Evolutionary conservation across 2,888 invertebrate species (phyloP).

Genomic region (Boloria euphrosyne): DNA sequence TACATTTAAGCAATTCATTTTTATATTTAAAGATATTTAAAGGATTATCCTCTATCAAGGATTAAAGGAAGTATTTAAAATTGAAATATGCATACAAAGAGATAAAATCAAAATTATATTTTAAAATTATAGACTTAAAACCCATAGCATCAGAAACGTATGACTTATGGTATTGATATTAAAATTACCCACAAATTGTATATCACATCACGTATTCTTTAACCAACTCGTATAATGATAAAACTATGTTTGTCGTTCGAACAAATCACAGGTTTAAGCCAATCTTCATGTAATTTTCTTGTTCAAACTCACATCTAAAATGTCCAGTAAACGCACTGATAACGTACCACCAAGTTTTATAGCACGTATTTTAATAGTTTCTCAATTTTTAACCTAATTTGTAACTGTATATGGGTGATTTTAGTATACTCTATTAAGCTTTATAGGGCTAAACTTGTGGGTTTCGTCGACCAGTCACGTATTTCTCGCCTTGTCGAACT

Average conservation of each 20-base stretch:
- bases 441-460: constrained; percentile 10
- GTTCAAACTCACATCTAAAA: constrained; percentile 56
- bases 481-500: constrained; percentile 50
- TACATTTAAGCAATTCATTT: no score
- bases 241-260: constrained; percentile 31
- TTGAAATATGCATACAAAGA: not conserved
- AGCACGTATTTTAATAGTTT: not conserved
- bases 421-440: constrained; percentile 10
- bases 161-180: constrained; percentile 22
- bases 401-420: not conserved
- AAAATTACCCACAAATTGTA: constrained; percentile 22
- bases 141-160: constrained; percentile 9
- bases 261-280: constrained; percentile 36
- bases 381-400: constrained; percentile 17
- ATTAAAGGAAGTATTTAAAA: not conserved
- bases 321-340: constrained; percentile 39
- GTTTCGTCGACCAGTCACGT: constrained; percentile 50
- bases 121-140: not conserved
- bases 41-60: no score
- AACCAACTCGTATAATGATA: constrained; percentile 37
- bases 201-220: constrained; percentile 30
- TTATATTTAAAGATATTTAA: no score
- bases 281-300: constrained; percentile 52
- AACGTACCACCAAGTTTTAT: not conserved
- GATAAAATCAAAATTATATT: not conserved